phyloP scores from a whole-genome alignment of 2,113 vertebrate genomes.

The Lamprotornis superbus region DNA sequence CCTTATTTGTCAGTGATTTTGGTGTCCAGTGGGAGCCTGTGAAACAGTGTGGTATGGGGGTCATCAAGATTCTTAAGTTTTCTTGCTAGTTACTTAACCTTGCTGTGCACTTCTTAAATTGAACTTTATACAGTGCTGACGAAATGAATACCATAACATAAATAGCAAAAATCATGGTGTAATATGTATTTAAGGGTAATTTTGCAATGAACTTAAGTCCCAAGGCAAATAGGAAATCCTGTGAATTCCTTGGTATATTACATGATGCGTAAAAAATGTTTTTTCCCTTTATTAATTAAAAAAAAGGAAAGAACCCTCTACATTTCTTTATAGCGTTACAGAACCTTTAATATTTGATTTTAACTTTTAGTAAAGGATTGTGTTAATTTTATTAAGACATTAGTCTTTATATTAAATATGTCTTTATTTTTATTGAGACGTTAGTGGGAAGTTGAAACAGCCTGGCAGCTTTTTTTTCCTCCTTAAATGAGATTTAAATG shows the following conservation, averaged over 20 bases:
- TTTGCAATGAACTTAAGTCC: not conserved
- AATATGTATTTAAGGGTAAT: not conserved
- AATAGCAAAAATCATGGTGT: not conserved
- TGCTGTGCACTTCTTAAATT: not conserved
- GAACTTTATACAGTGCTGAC: not conserved
- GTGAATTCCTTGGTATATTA: not conserved
- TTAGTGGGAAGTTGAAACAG: not conserved
- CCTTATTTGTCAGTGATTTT: not conserved
- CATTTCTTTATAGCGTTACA: not conserved
- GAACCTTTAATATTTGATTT: not conserved
- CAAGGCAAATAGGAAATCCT: not conserved
- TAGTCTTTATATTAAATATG: not conserved
- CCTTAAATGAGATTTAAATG: not conserved
- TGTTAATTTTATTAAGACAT: not conserved
- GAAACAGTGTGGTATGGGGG: not conserved
- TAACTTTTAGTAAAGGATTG: not conserved
- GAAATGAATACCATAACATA: not conserved
- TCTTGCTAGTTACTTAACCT: not conserved
- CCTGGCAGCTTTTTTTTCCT: not conserved
- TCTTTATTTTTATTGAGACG: not conserved
- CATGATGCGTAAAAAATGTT: not conserved
- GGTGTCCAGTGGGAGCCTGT: not conserved
- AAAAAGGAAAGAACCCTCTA: rapidly evolving
- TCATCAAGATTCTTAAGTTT: not conserved
- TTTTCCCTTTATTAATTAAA: not conserved